Evolutionary conservation across 2,797 vertebrate species (phyloP).

Genomic region (Falco peregrinus): DNA sequence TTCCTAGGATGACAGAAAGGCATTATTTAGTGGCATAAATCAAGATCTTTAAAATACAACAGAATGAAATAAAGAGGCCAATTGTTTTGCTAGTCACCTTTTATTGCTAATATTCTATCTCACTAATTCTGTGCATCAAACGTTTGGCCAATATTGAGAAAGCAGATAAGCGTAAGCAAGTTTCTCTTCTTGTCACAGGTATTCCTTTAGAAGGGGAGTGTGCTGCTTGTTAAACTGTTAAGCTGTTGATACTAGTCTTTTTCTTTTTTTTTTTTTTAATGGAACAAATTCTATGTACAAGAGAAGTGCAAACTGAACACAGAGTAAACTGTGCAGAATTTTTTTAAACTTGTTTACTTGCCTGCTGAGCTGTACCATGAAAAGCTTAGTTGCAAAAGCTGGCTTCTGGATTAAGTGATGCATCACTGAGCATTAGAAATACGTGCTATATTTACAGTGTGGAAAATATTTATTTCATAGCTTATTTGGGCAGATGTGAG

Average conservation of each 20-base stretch:
- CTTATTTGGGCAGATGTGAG: constrained; percentile 68
- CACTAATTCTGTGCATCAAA: background rate
- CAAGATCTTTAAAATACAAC: background rate
- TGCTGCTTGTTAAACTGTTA: background rate
- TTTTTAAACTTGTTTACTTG: constrained; percentile 43
- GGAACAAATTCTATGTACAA: background rate
- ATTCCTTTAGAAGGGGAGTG: background rate
- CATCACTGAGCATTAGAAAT: constrained; percentile 43
- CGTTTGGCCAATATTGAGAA: background rate
- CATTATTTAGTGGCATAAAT: background rate
- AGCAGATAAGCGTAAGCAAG: background rate
- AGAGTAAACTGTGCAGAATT: background rate
- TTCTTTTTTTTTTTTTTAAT: background rate
- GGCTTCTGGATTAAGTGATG: constrained; percentile 57
- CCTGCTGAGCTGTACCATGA: constrained; percentile 24
- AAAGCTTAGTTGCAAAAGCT: constrained; percentile 47
- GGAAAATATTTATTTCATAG: constrained; percentile 72
- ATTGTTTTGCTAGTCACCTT: background rate
- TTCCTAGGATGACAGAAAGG: background rate
- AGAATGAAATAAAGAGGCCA: background rate
- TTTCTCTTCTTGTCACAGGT: background rate
- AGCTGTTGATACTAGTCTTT: background rate
- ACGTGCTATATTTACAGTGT: constrained; percentile 68
- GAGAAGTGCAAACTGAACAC: background rate
- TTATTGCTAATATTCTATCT: background rate